These are phyloP conservation scores for Myiotriccus ornatus DNA, from an alignment of 2,797 vertebrate species.

Conservation along the genomic window DNA sequence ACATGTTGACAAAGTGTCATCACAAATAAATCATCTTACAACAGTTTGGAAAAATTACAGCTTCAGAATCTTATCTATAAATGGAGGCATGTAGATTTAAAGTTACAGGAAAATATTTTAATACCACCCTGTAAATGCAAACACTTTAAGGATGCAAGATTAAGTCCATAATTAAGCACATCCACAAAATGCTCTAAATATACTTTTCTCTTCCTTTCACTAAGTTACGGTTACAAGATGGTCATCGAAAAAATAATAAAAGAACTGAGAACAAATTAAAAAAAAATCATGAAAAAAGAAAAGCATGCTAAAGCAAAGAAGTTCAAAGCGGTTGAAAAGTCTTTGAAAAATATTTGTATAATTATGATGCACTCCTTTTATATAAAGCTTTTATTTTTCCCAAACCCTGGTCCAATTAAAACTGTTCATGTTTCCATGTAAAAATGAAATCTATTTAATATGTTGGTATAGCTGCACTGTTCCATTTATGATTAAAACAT, in stretches of 20 bases:
- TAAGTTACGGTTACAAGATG: slow-evolving; percentile 61
- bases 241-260: not conserved
- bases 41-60: slow-evolving; percentile 62
- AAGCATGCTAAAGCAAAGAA: slow-evolving; percentile 16
- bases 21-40: slow-evolving; percentile 53
- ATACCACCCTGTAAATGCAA: slow-evolving; percentile 68
- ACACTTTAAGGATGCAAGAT: slow-evolving; percentile 59
- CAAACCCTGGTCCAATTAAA: slow-evolving; percentile 44
- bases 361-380: slow-evolving; percentile 45
- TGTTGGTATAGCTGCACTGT: slow-evolving; percentile 44
- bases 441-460: not conserved
- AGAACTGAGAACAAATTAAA: not conserved
- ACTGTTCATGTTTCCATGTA: slow-evolving; percentile 3
- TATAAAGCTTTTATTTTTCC: slow-evolving; percentile 58
- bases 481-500: slow-evolving; percentile 42
- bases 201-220: slow-evolving; percentile 52
- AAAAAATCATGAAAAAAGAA: not conserved
- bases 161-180: slow-evolving; percentile 62
- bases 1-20: slow-evolving; percentile 61
- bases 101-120: slow-evolving; percentile 59
- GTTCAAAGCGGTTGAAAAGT: slow-evolving; percentile 33
- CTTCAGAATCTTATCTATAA: slow-evolving; percentile 66
- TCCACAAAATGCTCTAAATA: slow-evolving; percentile 65
- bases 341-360: slow-evolving; percentile 39
- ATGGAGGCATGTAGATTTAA: slow-evolving; percentile 75